These are phyloP conservation scores for Drosophila rufa DNA, from an alignment of 1,140 invertebrate genomes.

Conservation along the genomic window DNA sequence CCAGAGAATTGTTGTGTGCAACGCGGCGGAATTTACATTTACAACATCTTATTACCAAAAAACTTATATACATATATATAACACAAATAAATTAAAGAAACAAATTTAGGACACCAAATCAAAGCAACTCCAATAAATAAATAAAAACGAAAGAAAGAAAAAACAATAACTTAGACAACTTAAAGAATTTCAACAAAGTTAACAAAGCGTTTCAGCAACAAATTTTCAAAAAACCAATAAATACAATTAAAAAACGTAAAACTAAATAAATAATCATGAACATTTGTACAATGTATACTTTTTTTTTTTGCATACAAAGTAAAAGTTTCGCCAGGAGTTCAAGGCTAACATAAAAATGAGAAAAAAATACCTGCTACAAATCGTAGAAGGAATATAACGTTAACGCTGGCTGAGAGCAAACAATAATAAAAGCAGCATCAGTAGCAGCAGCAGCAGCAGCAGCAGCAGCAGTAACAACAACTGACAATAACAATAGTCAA, in stretches of 20 bases:
- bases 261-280: conserved; percentile 13
- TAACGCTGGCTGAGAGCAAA: conserved; percentile 27
- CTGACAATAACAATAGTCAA: conserved; percentile 58
- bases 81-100: conserved; percentile 18
- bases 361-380: conserved; percentile 13
- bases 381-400: not conserved
- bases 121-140: conserved; percentile 39
- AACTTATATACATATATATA: conserved; percentile 25
- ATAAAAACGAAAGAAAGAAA: not conserved
- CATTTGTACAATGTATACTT: conserved; percentile 47
- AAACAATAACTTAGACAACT: conserved; percentile 53
- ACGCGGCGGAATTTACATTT: conserved; percentile 68
- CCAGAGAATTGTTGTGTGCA: conserved; percentile 82
- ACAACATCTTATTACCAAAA: conserved; percentile 38
- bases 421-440: conserved; percentile 43
- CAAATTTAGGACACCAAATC: conserved; percentile 40
- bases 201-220: conserved; percentile 81
- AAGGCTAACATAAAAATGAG: conserved; percentile 39
- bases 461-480: conserved; percentile 18
- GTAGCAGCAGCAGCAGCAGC: not conserved
- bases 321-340: conserved; percentile 42
- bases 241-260: conserved; percentile 27
- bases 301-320: conserved; percentile 52
- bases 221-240: conserved; percentile 49
- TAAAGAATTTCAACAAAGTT: conserved; percentile 77